These are phyloP conservation scores for Enoplosus armatus DNA, from an alignment of 2,797 vertebrate genomes.

Conservation along the genomic window DNA sequence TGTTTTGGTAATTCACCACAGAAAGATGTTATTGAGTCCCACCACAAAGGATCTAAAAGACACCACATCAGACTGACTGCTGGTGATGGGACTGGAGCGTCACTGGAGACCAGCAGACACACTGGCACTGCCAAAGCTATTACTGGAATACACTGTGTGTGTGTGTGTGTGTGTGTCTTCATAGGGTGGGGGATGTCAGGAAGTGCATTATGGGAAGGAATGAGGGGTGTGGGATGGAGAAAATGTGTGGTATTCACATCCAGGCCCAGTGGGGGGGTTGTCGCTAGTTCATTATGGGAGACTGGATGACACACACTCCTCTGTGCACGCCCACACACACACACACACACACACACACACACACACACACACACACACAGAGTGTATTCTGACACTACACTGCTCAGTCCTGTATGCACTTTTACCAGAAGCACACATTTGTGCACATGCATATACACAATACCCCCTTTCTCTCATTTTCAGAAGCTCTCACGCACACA, in stretches of 20 bases:
- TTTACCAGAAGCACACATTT: slow-evolving; percentile 7
- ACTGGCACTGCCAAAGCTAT: slow-evolving; percentile 52
- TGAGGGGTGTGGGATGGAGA: slow-evolving; percentile 56
- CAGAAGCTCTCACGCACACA: not conserved
- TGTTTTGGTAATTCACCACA: not conserved
- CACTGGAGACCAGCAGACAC: slow-evolving; percentile 44
- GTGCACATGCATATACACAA: not conserved
- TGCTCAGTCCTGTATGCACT: not conserved
- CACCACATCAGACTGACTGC: not conserved
- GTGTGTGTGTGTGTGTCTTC: slow-evolving; percentile 19
- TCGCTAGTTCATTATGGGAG: slow-evolving; percentile 5
- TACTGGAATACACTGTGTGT: slow-evolving; percentile 46
- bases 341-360: slow-evolving; percentile 11
- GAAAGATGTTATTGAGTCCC: not conserved
- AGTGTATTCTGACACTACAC: not conserved
- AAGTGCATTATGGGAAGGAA: slow-evolving; percentile 70
- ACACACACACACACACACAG: not conserved
- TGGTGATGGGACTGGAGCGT: slow-evolving; percentile 10
- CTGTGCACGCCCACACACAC: not conserved
- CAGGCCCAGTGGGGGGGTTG: slow-evolving; percentile 31
- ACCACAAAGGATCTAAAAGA: slow-evolving; percentile 13
- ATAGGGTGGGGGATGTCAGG: slow-evolving; percentile 26
- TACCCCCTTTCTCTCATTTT: slow-evolving; percentile 15
- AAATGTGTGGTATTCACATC: slow-evolving; percentile 66
- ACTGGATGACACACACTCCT: slow-evolving; percentile 22